Evolutionary conservation across 2,888 invertebrate species (phyloP).

Genomic region (Apotomis capreana): DNA sequence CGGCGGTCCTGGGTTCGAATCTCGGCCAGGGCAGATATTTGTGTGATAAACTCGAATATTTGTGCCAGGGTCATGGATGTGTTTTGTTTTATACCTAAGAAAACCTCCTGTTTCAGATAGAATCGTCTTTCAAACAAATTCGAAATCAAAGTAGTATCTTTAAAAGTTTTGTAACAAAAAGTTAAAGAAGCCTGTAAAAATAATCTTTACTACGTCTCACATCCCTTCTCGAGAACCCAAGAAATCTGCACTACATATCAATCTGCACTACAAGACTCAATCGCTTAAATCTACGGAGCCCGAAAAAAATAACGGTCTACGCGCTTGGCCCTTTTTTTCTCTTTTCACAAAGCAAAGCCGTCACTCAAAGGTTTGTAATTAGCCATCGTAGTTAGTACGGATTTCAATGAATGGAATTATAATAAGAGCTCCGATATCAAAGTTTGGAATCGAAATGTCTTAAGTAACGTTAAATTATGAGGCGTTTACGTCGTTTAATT

Average conservation of each 20-base stretch:
- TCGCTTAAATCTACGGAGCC: constrained; percentile 11
- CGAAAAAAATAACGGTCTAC: not conserved
- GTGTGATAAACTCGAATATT: no score
- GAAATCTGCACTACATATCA: not conserved
- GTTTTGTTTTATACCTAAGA: no score
- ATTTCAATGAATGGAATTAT: constrained; percentile 73
- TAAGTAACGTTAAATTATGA: constrained; percentile 1
- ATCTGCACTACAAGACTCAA: not conserved
- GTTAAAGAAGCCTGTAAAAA: no score
- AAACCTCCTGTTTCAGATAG: no score
- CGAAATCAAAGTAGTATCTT: no score
- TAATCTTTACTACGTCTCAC: no score
- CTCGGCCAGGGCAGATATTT: no score
- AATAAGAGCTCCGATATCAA: constrained; percentile 49
- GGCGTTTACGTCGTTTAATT: constrained; percentile 6
- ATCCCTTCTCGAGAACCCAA: not conserved
- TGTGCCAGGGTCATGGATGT: no score
- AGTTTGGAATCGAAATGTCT: not conserved
- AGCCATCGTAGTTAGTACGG: constrained; percentile 73
- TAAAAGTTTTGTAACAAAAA: no score
- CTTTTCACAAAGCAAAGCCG: constrained; percentile 74
- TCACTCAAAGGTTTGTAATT: constrained; percentile 80
- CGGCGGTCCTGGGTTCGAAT: no score
- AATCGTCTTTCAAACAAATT: no score
- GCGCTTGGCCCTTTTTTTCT: constrained; percentile 59